Conservation (phyloP, 2,797 vertebrate genomes). For the Pelochelys cantorii region DNA sequence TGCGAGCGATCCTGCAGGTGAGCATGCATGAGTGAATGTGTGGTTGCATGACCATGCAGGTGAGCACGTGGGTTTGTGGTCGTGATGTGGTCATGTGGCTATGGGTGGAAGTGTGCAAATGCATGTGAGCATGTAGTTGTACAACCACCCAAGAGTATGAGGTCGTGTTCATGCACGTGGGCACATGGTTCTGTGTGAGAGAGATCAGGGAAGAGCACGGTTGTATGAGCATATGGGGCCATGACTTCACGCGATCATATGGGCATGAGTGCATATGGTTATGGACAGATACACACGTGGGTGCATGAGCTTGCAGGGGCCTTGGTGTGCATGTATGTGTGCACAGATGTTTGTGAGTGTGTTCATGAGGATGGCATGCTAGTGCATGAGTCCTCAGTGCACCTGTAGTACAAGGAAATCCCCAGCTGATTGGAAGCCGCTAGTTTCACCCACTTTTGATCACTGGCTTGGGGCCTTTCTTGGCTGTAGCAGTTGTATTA, state of each 20-base stretch:
- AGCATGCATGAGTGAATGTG: not conserved
- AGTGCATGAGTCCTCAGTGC: not conserved
- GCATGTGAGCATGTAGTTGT: not conserved
- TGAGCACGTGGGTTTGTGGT: not conserved
- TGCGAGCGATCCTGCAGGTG: not conserved
- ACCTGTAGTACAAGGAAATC: not conserved
- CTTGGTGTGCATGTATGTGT: not conserved
- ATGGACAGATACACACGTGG: not conserved
- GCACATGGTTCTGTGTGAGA: accelerated
- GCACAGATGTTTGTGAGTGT: not conserved
- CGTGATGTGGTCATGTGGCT: accelerated
- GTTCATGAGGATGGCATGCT: not conserved
- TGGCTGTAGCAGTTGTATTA: not conserved
- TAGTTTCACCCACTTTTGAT: not conserved
- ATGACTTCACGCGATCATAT: not conserved
- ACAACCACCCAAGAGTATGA: not conserved
- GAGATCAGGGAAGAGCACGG: not conserved
- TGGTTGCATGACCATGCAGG: not conserved
- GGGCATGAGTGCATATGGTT: not conserved
- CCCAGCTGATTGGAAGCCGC: not conserved
- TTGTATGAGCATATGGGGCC: not conserved
- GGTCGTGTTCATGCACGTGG: accelerated
- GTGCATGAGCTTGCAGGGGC: not conserved
- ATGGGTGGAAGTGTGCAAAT: not conserved
- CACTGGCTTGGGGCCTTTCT: not conserved